Base-by-base conservation (phyloP, 1,140 invertebrate species). In the Anoplolepis gracilipes region DNA sequence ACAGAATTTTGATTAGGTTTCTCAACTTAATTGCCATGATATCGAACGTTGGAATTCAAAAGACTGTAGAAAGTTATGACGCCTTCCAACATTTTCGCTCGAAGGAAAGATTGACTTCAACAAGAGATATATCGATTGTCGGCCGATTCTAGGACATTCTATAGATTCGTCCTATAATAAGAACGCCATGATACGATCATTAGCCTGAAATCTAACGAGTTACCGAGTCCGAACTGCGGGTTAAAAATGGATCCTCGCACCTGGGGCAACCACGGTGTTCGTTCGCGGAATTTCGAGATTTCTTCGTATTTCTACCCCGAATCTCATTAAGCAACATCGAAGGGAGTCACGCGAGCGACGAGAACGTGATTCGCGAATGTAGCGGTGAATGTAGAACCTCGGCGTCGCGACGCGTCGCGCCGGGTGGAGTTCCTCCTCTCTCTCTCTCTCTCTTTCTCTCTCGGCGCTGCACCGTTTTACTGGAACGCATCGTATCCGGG, bases 161-260 rank as follows among this genome's bases (percentile, higher is more conserved):
- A 73, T 82, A 82, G 78, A 82, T 73, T 69, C 67, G 36, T 19
- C 67, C 36, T 42, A 55, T 59, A 82, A 72, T 72, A 82, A 61
- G 67, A 82, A 72, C 67, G 53, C 25, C 33, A 57, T 42, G 78
- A 82, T 82, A 82, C 78, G 78, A 82, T 42, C 78, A 82, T 82
- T 82, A 72, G 67, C 36, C 53, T 39, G 78, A 39, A 36, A 42
- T 49, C 67, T 73, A 33, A 46, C 36, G 53, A 53, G 28, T 59
- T 82, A 28, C 36, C 55, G 67, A 46, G 67, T 53, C 69, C 16
- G 30, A 72, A 28, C 55, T 11, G 36, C 67, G 19, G 67, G 67
- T 82, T 82, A 82, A 82, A 82, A 82, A 82, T 82, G 78, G 55
- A 82, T 73, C 36, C 78, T 82, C 67, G 67, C 78, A 82, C 78